Base-by-base conservation (phyloP, 2,113 vertebrate genomes). In the Eretmodus cyanostictus region DNA sequence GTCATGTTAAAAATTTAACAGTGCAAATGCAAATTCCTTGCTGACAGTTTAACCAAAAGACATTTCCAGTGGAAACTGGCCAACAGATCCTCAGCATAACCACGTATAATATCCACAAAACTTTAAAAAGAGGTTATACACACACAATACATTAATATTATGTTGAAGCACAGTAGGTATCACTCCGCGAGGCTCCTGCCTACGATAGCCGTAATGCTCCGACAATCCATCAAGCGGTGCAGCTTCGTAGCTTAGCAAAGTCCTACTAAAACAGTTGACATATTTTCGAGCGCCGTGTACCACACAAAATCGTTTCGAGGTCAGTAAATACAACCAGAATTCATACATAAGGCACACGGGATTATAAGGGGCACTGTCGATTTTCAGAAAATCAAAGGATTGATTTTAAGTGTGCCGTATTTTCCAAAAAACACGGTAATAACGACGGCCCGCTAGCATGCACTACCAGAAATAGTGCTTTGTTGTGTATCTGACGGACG, bases 251-350 rank as follows among this genome's bases (percentile, higher is more conserved):
- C 9, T n/a, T n/a, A 53, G 9, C 51, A 53, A 53, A 53, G 19
- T 53, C 0, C 2, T 6, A 53, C 9, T 53, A 0, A 53, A 53
- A 53, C n/a, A 11, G 11, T 53, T 53, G n/a, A 53, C n/a, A 22
- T 5, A 2, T 54, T 54, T 22, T 54, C 1, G 0, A 6, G n/a
- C 3, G 0, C 9, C 1, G 8, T 4, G 51, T 22, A 22, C 3
- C 0, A 53, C n/a, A 54, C 12, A 54, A 3, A 54, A 54, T 22
- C 0, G 0, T 24, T 54, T 54, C 0, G 4, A 54, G n/a, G 0
- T 24, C 53, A 53, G 51, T 54, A 24, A 55, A 55, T 22, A 13
- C 53, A 55, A 24, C 22, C 53, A 55, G 53, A 24, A 24, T 3
- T 55, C 11, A 12, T 7, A 55, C 1, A 55, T 7, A 24, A 55